Percentiles rank a stretch among this genome's conserved stretches.
phyloP scores from a whole-genome alignment of 2,113 vertebrate species.

The Podarcis raffonei region DNA sequence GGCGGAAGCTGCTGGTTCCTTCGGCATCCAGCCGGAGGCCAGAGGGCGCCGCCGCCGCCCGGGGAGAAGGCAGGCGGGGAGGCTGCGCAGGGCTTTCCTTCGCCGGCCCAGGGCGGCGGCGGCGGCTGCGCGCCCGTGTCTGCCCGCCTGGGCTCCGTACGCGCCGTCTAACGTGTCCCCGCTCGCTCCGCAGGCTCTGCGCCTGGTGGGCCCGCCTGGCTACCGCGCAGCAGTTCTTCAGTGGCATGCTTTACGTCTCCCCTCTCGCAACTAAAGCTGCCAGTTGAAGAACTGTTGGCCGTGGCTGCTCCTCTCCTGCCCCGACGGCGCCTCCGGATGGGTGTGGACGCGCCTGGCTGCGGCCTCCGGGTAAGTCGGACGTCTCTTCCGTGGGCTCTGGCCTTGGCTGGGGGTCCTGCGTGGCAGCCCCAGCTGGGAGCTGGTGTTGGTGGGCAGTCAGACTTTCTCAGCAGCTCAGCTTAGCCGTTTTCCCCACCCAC shows the following conservation, averaged over 20 bases:
- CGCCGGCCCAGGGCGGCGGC: background rate
- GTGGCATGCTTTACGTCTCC: conserved; percentile 99
- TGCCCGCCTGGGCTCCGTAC: background rate
- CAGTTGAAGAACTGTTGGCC: conserved; percentile 99
- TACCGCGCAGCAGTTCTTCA: conserved; percentile 99
- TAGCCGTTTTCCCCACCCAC: too few species aligned
- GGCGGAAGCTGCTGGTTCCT: background rate
- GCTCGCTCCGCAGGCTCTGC: conserved; percentile 40
- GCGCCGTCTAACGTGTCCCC: conserved; percentile 42
- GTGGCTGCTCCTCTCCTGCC: conserved; percentile 83
- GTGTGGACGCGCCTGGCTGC: too few species aligned
- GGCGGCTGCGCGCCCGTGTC: background rate
- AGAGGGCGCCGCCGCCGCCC: too few species aligned
- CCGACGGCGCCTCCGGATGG: too few species aligned
- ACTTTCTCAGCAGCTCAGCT: too few species aligned
- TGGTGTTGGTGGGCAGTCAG: too few species aligned
- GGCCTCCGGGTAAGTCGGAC: too few species aligned
- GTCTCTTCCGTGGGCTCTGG: too few species aligned
- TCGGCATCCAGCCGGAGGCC: background rate
- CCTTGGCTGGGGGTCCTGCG: too few species aligned
- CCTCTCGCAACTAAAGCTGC: conserved; percentile 98
- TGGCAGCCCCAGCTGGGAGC: too few species aligned
- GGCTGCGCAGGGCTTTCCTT: background rate
- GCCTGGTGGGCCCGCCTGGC: conserved; percentile 77
- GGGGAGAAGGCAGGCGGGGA: too few species aligned